Base-by-base conservation (phyloP, 1,140 invertebrate species). In the Lineus longissimus region DNA sequence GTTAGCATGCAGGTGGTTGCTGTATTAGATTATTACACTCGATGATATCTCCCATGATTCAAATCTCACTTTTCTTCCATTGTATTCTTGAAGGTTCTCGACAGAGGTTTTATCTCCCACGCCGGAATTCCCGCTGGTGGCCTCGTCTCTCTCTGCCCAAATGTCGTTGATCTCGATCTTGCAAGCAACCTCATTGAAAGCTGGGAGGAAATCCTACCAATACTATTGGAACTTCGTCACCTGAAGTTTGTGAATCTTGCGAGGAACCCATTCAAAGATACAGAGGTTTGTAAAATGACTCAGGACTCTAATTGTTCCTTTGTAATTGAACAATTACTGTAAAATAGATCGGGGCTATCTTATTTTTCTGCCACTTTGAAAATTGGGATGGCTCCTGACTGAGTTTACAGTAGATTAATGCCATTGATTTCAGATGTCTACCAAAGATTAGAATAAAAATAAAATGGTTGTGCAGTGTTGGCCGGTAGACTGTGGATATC, bases 121-220 rank as follows among this genome's bases (percentile, higher is more conserved):
- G 72, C 71, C 41, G 74, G 71, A 23, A 23, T 76, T 19, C 74
- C 74, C 33, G 51, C 51, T 1, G 63, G 60, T 13, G 74, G 74
- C 4, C 58, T 76, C 17, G 47, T 41, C 13, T 66, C 68, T 11
- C 43, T 76, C 11, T 76, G 74, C 64, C 74, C 74, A 11, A 76
- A 76, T 64, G 68, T 76, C 6, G 66, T 70, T 59, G 74, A 76
- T 59, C 64, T 76, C 58, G 73, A 76, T 55, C 65, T 76, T 15
- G 70, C 73, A n/a, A 66, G 63, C 31, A 76, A 76, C 57, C 31
- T 55, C 7, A 60, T 76, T 2, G 60, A 66, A 15, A 64, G 62
- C 55, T 76, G 74, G 72, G 56, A 60, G 54, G 73, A 76, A 55
- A 56, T 70, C 22, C 43, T 76, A 25, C 59, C 67, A 33, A 67